phyloP scores from a whole-genome alignment of 2,797 vertebrate genomes.

The Cyclura pinguis region DNA sequence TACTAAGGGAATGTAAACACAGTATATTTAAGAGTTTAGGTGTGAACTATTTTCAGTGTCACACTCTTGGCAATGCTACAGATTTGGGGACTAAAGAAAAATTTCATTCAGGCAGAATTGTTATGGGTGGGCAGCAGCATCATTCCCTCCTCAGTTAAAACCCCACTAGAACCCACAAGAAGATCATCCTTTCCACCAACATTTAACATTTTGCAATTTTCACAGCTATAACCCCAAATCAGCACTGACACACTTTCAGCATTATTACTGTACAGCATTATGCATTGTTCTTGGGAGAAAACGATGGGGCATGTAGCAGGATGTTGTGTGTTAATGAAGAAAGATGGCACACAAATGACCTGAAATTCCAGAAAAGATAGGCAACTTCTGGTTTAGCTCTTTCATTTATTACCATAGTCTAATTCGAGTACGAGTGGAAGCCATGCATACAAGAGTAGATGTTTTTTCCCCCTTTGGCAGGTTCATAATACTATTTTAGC shows the following conservation, averaged over 20 bases:
- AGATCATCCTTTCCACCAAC: neutral
- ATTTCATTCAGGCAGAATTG: too few species aligned
- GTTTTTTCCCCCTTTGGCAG: neutral
- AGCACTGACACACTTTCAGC: neutral
- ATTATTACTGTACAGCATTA: neutral
- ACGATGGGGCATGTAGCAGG: neutral
- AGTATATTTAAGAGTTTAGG: too few species aligned
- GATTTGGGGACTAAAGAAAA: too few species aligned
- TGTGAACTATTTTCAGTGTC: too few species aligned
- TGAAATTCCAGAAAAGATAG: neutral
- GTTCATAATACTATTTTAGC: slow-evolving; percentile 42
- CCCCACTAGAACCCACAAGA: too few species aligned
- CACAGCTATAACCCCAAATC: neutral
- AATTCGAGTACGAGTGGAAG: neutral
- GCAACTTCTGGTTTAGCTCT: neutral
- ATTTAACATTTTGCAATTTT: neutral
- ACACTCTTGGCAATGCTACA: too few species aligned
- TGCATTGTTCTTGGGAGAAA: neutral
- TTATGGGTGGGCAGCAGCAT: too few species aligned
- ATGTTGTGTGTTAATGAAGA: fast-evolving
- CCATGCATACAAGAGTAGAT: neutral
- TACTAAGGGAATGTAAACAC: too few species aligned
- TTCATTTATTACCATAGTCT: neutral
- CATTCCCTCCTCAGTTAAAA: too few species aligned
- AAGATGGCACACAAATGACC: neutral